phyloP scores from a whole-genome alignment of 2,113 vertebrate species.

The Microcebus ravelobensis region DNA sequence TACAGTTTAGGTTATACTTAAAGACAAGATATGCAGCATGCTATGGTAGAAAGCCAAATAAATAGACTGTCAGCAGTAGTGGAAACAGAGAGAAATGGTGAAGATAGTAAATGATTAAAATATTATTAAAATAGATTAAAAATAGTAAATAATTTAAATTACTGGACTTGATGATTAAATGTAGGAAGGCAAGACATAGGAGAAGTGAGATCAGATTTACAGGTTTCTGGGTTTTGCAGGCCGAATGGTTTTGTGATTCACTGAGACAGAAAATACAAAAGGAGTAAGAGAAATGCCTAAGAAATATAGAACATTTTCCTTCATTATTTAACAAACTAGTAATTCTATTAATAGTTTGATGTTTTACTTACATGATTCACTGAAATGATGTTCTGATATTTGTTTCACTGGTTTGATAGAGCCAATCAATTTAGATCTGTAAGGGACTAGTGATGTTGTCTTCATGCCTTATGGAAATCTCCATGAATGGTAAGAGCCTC shows the following conservation, averaged over 20 bases:
- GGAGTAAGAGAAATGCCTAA: background rate
- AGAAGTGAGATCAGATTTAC: background rate
- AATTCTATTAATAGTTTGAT: background rate
- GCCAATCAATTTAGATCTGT: background rate
- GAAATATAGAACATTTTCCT: background rate
- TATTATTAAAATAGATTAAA: background rate
- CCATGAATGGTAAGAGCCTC: background rate
- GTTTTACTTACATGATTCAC: background rate
- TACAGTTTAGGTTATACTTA: background rate
- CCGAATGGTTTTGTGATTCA: background rate
- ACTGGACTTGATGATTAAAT: background rate
- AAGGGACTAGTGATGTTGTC: background rate
- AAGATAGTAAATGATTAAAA: background rate
- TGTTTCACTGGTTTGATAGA: background rate
- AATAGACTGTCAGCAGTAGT: background rate
- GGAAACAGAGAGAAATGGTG: background rate
- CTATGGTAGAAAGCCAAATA: background rate
- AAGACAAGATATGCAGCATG: background rate
- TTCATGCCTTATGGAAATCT: conserved; percentile 24
- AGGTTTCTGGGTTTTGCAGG: background rate
- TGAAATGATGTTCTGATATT: background rate
- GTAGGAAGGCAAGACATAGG: background rate
- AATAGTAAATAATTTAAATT: background rate
- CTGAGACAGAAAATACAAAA: background rate
- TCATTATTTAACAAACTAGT: background rate